These are phyloP conservation scores for Ennomos fuscantarius DNA, from an alignment of 2,888 invertebrate species.

Conservation along the genomic window DNA sequence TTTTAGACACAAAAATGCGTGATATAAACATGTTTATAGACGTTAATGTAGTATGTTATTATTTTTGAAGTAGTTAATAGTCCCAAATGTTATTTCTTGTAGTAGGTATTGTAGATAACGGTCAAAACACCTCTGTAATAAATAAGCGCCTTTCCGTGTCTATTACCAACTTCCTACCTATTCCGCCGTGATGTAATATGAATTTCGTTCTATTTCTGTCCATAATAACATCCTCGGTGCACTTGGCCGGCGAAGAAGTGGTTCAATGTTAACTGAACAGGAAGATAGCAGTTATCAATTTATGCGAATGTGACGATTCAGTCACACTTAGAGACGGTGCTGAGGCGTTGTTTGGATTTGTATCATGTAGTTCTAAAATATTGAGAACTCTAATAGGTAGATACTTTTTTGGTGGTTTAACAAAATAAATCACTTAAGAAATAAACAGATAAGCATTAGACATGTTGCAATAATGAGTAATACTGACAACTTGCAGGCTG, in stretches of 20 bases:
- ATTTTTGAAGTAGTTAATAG: not conserved
- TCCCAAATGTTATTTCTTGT: not conserved
- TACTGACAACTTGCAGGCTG: no score
- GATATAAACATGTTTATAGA: no score
- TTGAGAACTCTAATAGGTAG: no score
- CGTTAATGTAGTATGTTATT: not conserved
- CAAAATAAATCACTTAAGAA: no score
- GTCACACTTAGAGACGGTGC: conserved; percentile 38
- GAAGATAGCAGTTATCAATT: conserved; percentile 75
- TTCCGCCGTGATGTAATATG: conserved; percentile 38
- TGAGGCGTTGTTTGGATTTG: conserved; percentile 43
- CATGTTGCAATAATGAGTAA: no score
- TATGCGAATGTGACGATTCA: conserved; percentile 67
- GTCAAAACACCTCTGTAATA: conserved; percentile 1
- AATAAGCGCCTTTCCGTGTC: conserved; percentile 16
- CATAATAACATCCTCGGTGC: conserved; percentile 75
- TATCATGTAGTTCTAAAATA: no score
- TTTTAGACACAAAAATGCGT: no score
- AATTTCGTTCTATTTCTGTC: conserved; percentile 69
- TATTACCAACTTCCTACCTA: conserved; percentile 26
- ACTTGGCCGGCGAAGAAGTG: conserved; percentile 79
- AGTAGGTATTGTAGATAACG: no score
- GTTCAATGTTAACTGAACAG: conserved; percentile 80
- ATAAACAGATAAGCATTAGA: no score
- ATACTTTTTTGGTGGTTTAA: no score